Evolutionary conservation across 2,888 invertebrate species (phyloP), one percentile per base, ranked within the genome.

Genomic region (Andrena bucephala): DNA sequence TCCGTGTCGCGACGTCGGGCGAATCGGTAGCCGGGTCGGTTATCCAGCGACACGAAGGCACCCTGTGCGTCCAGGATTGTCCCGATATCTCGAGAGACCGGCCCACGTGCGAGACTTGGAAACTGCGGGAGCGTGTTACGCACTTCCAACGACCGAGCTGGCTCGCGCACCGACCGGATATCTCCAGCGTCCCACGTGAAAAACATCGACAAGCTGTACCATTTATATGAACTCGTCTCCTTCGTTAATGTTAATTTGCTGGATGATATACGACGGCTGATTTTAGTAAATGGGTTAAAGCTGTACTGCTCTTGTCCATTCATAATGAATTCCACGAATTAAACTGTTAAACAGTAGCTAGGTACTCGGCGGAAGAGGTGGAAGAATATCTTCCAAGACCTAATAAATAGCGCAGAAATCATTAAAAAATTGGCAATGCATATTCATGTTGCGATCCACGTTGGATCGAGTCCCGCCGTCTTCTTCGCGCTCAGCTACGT

Each of bases 101-200:
- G 87, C 92, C 92, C 89, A 91, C 92, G 90, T 90, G 87, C 87
- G 75, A 88, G 83, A 89, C 89, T 88, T 84, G 84, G 85, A 57
- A 86, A 86, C 88, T 90, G 88, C 85, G 88, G 88, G 85, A 79
- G 87, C 87, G 78, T 81, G 84, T 87, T 87, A 87, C 87, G 87
- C 87, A 68, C 78, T 65, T 72, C 68, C 73, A 66, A 76, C 69
- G 66, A 52, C 62, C 69, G 63, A 27, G 52, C 63, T 29, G 36
- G 8, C 74, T 52, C 29, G 50, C 50, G 54, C 59, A 52, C 65
- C 7, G 67, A 42, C 66, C 67, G 73, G 78, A 75, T 87, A 85
- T 82, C 85, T 83, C 59, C 57, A 74, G 66, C 88, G 70, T 81
- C 88, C 87, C 72, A 87, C 88, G 86, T 88, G 83, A 81, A 83